Base-by-base conservation (phyloP, 2,888 invertebrate species). In the Crossocerus cetratus region DNA sequence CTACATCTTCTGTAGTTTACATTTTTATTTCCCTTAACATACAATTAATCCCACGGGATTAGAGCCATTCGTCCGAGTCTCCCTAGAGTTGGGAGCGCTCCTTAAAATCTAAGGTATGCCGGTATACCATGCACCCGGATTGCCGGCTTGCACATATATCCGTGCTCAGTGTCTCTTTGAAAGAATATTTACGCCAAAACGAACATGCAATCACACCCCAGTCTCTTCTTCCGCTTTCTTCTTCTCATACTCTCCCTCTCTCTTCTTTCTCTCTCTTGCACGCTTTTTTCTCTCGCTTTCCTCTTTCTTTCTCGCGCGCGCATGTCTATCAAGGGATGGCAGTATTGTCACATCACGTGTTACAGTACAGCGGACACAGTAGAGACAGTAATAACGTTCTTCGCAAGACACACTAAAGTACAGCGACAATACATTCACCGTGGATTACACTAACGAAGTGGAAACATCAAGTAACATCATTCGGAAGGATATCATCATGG, bases 341-440 rank as follows among this genome's bases (percentile, higher is more conserved):
- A 86, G 86, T 86, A 86, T 85, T 84, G 84, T 86, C 84, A 84
- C 78, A 76, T 84, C 84, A 85, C 83, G 69, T 80, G 70, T 80
- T 83, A 81, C 80, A 81, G 77, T 79, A 80, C n/a, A 83, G 63
- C 65, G 74, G 64, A 77, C 69, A 75, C 70, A 67, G 74, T 69
- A 49, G 64, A 77, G 67, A 75, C 70, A 67, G 76, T 69, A 49
- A 71, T 58, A 65, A 57, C 32, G 8, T 32, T 32, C 32, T 43
- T 65, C 74, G 63, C 55, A 67, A 59, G 45, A 22, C 65, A 49
- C 49, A 49, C 14, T 69, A 55, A 32, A 63, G 45, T 63, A 77
- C 75, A 78, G 62, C 64, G 49, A 75, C 60, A 72, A 62, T 21
- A 67, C 59, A 18, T 23, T 23, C 58, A 61, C 58, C 42, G 32